Conservation (phyloP, 2,113 vertebrate species). For the Siphamia tubifer region DNA sequence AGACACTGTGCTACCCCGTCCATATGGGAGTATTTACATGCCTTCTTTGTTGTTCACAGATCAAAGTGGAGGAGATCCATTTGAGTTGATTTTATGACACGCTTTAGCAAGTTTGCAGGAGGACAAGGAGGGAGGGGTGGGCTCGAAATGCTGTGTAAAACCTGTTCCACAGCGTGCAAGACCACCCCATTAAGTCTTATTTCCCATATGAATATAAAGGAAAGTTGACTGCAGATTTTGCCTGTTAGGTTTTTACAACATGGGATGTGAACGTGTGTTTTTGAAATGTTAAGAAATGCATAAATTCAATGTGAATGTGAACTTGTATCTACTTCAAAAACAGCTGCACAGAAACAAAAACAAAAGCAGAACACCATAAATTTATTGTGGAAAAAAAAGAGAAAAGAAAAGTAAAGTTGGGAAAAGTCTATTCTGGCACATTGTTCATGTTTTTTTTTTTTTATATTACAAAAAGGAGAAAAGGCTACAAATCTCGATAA, state of each 20-base stretch:
- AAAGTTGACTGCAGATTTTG: neutral
- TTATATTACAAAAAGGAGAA: slow-evolving; percentile 86
- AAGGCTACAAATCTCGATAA: slow-evolving; percentile 95
- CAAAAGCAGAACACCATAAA: slow-evolving; percentile 79
- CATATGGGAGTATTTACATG: slow-evolving; percentile 74
- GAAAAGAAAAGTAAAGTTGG: slow-evolving; percentile 78
- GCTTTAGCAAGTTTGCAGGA: slow-evolving; percentile 64
- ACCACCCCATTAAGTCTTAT: slow-evolving; percentile 43
- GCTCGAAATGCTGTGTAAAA: slow-evolving; percentile 64
- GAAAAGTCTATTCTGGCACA: slow-evolving; percentile 87
- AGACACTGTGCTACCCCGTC: slow-evolving; percentile 37
- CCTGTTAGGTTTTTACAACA: neutral
- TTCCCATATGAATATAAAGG: slow-evolving; percentile 13
- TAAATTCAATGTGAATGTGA: neutral
- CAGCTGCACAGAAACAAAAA: neutral
- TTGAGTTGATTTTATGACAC: slow-evolving; percentile 69
- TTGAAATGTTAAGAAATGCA: neutral
- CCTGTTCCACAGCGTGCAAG: slow-evolving; percentile 39
- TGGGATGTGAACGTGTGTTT: neutral
- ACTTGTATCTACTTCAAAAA: neutral
- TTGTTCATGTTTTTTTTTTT: slow-evolving; percentile 82
- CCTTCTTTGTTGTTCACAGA: slow-evolving; percentile 56
- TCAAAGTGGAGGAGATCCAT: slow-evolving; percentile 66
- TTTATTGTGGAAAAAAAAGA: slow-evolving; percentile 89
- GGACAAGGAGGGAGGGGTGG: neutral